Evolutionary conservation across 2,113 vertebrate genomes (phyloP), one percentile per base, ranked within the genome.

Genomic region (Regulus satrapa): DNA sequence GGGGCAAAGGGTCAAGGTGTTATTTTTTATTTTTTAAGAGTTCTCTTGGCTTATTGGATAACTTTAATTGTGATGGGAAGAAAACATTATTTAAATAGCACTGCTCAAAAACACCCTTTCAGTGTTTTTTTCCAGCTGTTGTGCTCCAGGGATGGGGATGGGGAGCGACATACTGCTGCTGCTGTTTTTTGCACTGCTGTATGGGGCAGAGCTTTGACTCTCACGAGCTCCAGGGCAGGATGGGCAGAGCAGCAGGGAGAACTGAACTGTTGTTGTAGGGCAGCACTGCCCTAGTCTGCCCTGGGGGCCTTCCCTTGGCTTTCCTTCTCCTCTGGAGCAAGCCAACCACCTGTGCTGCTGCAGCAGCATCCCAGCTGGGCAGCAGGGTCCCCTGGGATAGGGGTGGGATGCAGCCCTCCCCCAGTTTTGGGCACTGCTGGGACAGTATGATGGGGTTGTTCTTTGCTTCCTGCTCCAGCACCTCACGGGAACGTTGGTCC

Each of bases 401-500:
- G 59, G 36, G n/a, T 36, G 41, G 43, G 56, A 43, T 32, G 26
- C 80, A 83, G 45, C 5, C 11, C 23, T 76, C 23, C 14, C 66
- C 12, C 20, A 3, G 3, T 18, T 73, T 66, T 36, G 51, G 74
- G 54, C 45, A 88, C 38, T 49, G 17, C 24, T 48, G 6, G 36
- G 54, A 40, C 23, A 7, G 8, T 3, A 9, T 19, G 51, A 18
- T 78, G 59, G 89, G 62, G 34, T 17, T 78, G 34, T 71, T 61
- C 41, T 87, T 48, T 92, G 71, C 76, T 94, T 72, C 91, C 25
- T 89, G 49, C 82, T 88, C 23, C 97, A 98, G 98, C 98, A 99
- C 95, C 89, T 99, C 61, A 99, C 99, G 0, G 97, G 98, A 43
- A 99, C 98, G 1, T 92, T 99, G 82, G 56, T 98, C 43, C 78